Percentiles rank a stretch among this genome's conserved stretches.
These are phyloP conservation scores for Asobara japonica DNA, from an alignment of 1,140 invertebrate species.

Conservation along the genomic window DNA sequence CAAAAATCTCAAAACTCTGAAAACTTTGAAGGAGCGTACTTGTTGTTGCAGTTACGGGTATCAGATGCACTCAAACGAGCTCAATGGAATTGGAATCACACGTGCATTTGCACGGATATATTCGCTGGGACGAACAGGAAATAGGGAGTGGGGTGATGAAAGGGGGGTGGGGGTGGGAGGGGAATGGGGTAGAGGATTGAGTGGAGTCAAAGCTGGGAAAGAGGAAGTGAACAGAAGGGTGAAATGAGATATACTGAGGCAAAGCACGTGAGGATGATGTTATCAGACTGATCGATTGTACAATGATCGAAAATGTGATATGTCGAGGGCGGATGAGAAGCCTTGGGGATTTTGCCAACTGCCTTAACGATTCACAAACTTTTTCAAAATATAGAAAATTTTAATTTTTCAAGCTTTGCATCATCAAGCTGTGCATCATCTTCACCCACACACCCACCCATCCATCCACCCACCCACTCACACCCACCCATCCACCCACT, in stretches of 20 bases:
- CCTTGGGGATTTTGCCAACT: neutral
- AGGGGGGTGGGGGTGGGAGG: neutral
- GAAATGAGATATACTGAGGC: constrained; percentile 15
- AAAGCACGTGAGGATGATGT: constrained; percentile 3
- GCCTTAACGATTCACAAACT: neutral
- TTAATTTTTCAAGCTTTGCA: neutral
- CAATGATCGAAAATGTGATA: neutral
- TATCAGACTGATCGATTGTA: constrained; percentile 6
- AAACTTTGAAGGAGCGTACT: no score
- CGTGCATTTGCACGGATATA: neutral
- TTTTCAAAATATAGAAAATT: neutral
- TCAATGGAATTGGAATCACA: neutral
- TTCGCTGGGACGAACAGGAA: neutral
- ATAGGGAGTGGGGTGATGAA: neutral
- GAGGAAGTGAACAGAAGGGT: neutral
- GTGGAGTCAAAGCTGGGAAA: constrained; percentile 3
- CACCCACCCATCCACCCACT: no score
- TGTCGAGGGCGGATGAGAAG: neutral
- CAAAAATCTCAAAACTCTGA: no score
- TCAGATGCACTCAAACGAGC: neutral
- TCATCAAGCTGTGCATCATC: no score
- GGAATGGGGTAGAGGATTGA: neutral
- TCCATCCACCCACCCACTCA: no score
- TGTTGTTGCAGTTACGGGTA: neutral
- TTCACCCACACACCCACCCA: no score